phyloP scores from a whole-genome alignment of 2,888 invertebrate genomes.

The Eubasilissa splendida region DNA sequence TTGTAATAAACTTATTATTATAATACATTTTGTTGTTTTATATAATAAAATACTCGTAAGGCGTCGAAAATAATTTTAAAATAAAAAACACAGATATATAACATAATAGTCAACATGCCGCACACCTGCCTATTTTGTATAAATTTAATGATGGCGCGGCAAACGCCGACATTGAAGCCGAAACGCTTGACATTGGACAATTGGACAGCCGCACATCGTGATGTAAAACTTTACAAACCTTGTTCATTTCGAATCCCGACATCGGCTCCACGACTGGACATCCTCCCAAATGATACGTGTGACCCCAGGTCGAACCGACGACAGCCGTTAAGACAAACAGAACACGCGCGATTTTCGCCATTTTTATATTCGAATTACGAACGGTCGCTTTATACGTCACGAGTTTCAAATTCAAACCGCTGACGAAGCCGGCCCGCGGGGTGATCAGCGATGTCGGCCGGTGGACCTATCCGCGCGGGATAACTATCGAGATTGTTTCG shows the following conservation, averaged over 20 bases:
- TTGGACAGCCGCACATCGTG: neutral
- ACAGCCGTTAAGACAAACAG: constrained; percentile 59
- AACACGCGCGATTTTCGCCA: constrained; percentile 36
- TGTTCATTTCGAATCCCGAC: constrained; percentile 81
- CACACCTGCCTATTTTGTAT: too few species aligned
- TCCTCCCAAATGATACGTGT: constrained; percentile 82
- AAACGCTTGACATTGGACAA: neutral
- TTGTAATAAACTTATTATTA: too few species aligned
- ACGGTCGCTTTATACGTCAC: neutral
- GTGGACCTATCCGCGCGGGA: neutral
- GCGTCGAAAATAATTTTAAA: too few species aligned
- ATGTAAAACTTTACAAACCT: constrained; percentile 67
- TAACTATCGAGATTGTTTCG: constrained; percentile 14
- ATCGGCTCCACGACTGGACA: constrained; percentile 84
- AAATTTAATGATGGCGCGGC: too few species aligned
- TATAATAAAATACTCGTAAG: too few species aligned
- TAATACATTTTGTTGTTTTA: too few species aligned
- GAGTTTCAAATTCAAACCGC: neutral
- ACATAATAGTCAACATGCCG: too few species aligned
- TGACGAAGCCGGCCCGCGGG: neutral
- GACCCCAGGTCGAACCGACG: constrained; percentile 67
- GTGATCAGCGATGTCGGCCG: constrained; percentile 7
- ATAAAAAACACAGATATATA: too few species aligned
- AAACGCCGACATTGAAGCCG: too few species aligned
- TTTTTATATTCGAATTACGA: constrained; percentile 13